phyloP scores from a whole-genome alignment of 2,888 invertebrate species.

The Copidosoma aretas region DNA sequence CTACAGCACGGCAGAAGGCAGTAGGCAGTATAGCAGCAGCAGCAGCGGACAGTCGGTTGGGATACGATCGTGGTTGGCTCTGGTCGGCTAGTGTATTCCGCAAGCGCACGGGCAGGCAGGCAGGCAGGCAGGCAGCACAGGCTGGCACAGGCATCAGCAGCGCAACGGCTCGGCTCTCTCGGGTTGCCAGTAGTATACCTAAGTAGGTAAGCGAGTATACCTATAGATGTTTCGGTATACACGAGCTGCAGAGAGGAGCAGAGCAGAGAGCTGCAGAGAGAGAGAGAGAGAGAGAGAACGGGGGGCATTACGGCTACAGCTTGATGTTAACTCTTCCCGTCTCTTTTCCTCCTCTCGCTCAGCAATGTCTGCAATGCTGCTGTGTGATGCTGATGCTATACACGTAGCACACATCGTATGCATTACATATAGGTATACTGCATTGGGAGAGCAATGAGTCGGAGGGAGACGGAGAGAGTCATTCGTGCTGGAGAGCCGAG shows the following conservation, averaged over 20 bases:
- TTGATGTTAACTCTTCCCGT: slow-evolving; percentile 8
- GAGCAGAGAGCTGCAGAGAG: not conserved
- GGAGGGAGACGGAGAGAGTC: not conserved
- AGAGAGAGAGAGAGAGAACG: slow-evolving; percentile 13
- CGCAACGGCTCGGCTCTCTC: not conserved
- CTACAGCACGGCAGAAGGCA: not conserved
- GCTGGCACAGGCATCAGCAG: slow-evolving; percentile 1
- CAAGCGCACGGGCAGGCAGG: slow-evolving; percentile 5
- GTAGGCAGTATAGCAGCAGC: slow-evolving; percentile 4
- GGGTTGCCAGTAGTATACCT: not conserved
- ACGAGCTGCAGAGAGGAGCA: not conserved
- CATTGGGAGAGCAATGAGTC: not conserved
- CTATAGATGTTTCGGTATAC: too few species aligned
- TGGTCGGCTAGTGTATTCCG: not conserved
- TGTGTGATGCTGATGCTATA: not conserved
- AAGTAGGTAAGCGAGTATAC: too few species aligned
- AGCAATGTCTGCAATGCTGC: not conserved
- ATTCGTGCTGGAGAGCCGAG: too few species aligned
- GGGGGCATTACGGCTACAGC: slow-evolving; percentile 63
- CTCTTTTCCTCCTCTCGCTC: not conserved
- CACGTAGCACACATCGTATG: too few species aligned
- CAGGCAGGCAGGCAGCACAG: slow-evolving; percentile 1
- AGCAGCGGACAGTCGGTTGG: not conserved
- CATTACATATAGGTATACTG: too few species aligned
- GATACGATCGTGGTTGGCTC: slow-evolving; percentile 5